Base-by-base conservation (phyloP, 1,140 invertebrate species). In the Caenorhabditis elegans region DNA sequence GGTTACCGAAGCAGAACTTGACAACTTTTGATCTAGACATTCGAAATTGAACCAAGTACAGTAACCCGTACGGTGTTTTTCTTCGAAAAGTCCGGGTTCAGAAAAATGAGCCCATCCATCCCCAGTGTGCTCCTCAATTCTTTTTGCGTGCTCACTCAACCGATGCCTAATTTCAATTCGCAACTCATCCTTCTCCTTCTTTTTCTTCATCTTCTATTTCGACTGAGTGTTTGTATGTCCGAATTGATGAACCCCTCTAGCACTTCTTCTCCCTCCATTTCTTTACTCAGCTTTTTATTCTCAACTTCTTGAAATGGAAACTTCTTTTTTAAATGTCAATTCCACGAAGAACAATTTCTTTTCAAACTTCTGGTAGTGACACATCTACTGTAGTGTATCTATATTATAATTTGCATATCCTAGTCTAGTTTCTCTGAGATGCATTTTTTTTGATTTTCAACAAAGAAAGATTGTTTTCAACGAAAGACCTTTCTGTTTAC, bases 231-330 rank as follows among this genome's bases (percentile, higher is more conserved):
- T 70, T 70, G 60, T 70, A 70, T 70, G 60, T 70, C 60, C 60
- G 60, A 70, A 70, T 70, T 70, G 60, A 70, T 43, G 60, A 70
- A 70, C 60, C 60, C 60, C 55, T 76, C 28, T 77, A 28, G 48
- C 76, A 49, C 46, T 19, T 48, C 22, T 77, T 48, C 15, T 49
- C 31, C 22, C n/a, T n/a, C n/a, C n/a, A n/a, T n/a, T 46, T 48
- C 19, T 46, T 48, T 48, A 3, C 24, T 28, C 43, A 19, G 34
- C 19, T 19, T 11, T 46, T 48, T 36, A 1, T 48, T 19, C 22
- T 76, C 46, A 47, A 13, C 19, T 48, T 15, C 19, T 51, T 49
- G 26, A 28, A 31, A 24, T 49, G 17, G 17, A 77, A 49, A 49
- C 43, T n/a, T 77, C 17, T 51, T 51, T n/a, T 77, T 46, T 19